Base-by-base conservation (phyloP, 2,797 vertebrate genomes). In the Ctenopoma multispine region DNA sequence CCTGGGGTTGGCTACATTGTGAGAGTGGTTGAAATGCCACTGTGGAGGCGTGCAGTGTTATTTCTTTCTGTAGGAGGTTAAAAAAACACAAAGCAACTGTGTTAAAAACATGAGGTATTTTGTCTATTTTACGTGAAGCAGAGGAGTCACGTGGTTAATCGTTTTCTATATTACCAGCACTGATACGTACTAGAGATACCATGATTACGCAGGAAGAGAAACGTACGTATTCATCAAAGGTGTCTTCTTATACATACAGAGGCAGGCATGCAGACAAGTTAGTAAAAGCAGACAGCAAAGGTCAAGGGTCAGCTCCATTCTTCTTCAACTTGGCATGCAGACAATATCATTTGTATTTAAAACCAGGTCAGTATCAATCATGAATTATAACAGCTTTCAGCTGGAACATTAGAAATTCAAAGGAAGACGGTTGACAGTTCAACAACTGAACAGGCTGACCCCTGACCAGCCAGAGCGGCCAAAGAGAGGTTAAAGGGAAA, bases 291-390 rank as follows among this genome's bases (percentile, higher is more conserved):
- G 57, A 63, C 21, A 62, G 68, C 48, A 66, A 49, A 80, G 87
- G 86, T 88, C 87, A 89, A 69, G 76, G 90, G 86, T 90, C 85
- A 89, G 69, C 66, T 78, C 55, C 69, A 85, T 84, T 87, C 55
- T 61, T 70, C 70, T 67, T 70, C 36, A 67, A 38, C 49, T 29
- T 60, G 58, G 3, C 62, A 36, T 41, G 3, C 36, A 51, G 3
- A 68, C 36, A 81, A 20, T 41, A 54, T 36, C 68, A 27, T 17
- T 44, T 5, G 5, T 8, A 0, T 55, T 27, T 15, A 80, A 75
- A 73, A 21, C 18, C 20, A 17, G 6, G 24, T 8, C 38, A 36
- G 73, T 70, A 81, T 86, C 46, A 82, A 84, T 86, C 68, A 27
- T 23, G 27, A 23, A 63, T 47, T 51, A 80, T 55, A 49, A 44